Percentiles rank a stretch among this genome's conserved stretches.
Evolutionary conservation across 2,888 invertebrate genomes (phyloP).

Genomic region (Luperina nickerlii): DNA sequence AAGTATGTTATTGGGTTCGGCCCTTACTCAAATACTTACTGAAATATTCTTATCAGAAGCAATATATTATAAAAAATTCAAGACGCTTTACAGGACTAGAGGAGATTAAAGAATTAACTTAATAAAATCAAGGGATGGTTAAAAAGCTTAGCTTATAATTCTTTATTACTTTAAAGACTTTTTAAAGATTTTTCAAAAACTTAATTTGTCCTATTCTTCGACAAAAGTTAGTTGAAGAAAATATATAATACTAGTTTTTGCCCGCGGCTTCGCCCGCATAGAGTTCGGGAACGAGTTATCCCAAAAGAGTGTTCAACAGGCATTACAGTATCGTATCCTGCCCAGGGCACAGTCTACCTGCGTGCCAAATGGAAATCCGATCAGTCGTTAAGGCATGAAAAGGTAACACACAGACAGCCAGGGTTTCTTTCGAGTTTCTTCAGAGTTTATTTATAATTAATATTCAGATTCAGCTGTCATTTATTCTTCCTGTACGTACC

Average conservation of each 20-base stretch:
- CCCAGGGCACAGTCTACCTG: neutral
- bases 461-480: neutral
- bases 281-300: neutral
- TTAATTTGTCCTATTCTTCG: neutral
- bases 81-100: neutral
- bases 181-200: neutral
- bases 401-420: neutral
- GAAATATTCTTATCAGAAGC: neutral
- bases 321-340: neutral
- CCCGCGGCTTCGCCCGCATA: neutral
- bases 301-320: neutral
- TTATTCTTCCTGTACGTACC: neutral
- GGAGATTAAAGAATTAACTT: constrained; percentile 3
- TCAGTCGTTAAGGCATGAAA: neutral
- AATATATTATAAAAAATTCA: neutral
- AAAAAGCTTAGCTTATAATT: neutral
- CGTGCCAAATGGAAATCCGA: neutral
- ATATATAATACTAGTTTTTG: neutral
- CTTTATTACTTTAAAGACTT: neutral
- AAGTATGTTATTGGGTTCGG: too few species aligned
- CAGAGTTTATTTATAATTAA: neutral
- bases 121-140: neutral
- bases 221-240: neutral
- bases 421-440: neutral
- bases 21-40: too few species aligned